phyloP scores from a whole-genome alignment of 2,113 vertebrate species.

The Heptranchias perlo region DNA sequence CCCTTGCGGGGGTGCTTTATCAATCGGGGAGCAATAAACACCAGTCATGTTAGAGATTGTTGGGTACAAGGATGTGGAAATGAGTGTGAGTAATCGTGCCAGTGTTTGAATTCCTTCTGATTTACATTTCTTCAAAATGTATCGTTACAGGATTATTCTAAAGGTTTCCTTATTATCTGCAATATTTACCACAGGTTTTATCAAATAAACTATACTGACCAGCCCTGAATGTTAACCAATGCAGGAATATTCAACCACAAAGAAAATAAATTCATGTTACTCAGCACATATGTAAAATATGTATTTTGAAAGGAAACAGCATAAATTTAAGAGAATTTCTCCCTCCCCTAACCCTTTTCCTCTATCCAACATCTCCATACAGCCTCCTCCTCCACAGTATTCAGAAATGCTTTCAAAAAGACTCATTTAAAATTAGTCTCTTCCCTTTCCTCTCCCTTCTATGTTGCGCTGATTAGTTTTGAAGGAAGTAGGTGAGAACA shows the following conservation, averaged over 20 bases:
- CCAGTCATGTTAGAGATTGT: not conserved
- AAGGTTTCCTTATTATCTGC: too few species aligned
- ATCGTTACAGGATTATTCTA: not conserved
- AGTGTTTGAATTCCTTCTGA: not conserved
- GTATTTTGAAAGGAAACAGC: not conserved
- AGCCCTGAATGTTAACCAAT: not conserved
- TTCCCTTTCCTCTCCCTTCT: not conserved
- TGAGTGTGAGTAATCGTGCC: not conserved
- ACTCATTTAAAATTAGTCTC: not conserved
- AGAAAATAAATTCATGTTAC: not conserved
- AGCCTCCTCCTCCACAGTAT: not conserved
- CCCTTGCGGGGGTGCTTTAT: not conserved
- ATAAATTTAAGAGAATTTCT: not conserved
- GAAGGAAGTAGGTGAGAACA: too few species aligned
- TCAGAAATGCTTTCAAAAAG: not conserved
- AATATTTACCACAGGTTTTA: too few species aligned
- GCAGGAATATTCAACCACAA: not conserved
- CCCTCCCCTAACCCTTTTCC: not conserved
- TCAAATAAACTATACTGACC: too few species aligned
- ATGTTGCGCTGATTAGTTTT: not conserved
- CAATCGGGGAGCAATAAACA: too few species aligned
- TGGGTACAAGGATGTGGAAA: not conserved
- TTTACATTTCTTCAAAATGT: not conserved
- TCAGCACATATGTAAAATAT: not conserved
- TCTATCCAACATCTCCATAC: not conserved